Conservation (phyloP, 2,113 vertebrate species). For the Thinocorus orbignyianus region DNA sequence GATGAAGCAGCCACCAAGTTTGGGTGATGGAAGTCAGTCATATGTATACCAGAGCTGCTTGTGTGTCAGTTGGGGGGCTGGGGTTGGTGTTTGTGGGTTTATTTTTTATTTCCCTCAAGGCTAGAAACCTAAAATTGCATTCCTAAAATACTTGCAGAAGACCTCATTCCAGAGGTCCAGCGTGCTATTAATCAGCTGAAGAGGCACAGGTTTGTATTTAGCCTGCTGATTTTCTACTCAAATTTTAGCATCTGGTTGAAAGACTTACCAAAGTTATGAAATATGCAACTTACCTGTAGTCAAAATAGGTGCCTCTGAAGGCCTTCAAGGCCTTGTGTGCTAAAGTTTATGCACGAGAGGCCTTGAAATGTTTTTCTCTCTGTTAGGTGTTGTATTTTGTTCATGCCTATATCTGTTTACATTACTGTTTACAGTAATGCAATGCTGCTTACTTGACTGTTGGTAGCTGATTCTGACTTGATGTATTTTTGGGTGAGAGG, state of each 20-base stretch:
- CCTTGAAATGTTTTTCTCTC: background rate
- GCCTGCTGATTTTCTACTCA: background rate
- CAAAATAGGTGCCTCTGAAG: background rate
- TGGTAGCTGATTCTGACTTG: background rate
- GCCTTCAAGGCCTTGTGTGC: background rate
- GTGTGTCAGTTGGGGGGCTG: background rate
- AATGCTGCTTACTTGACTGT: background rate
- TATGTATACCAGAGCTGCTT: background rate
- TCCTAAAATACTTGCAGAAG: background rate
- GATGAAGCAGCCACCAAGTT: background rate
- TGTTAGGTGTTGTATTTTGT: background rate
- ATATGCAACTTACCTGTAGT: background rate
- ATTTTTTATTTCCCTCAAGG: background rate
- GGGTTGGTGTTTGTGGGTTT: too few relatives aligned
- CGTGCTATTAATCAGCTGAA: background rate
- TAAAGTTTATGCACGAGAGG: background rate
- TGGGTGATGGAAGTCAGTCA: background rate
- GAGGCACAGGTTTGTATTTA: background rate
- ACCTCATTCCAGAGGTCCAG: background rate
- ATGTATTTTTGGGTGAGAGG: background rate
- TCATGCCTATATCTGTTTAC: background rate
- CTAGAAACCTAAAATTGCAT: background rate
- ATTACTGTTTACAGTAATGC: background rate
- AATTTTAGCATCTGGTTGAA: background rate
- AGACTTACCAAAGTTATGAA: background rate